phyloP scores from a whole-genome alignment of 2,888 invertebrate species.

The Agrochola lota region DNA sequence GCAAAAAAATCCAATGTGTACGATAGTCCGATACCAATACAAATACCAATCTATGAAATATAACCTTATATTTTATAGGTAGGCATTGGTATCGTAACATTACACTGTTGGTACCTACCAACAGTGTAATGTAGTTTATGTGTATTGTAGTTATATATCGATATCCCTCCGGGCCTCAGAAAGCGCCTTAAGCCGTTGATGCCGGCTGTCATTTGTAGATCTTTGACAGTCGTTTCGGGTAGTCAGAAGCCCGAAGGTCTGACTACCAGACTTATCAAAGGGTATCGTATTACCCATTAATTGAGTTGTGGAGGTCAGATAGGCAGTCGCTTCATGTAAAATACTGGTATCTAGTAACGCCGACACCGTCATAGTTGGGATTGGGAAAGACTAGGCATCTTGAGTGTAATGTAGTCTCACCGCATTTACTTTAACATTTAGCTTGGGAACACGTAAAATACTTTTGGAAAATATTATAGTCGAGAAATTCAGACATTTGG shows the following conservation, averaged over 20 bases:
- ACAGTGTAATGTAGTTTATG: background rate
- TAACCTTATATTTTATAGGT: background rate
- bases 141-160: background rate
- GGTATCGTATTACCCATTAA: background rate
- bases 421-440: background rate
- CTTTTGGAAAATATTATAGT: constrained; percentile 3
- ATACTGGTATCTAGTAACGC: background rate
- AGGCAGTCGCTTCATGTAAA: background rate
- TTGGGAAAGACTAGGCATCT: background rate
- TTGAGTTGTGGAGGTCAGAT: background rate
- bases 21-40: background rate
- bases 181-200: background rate
- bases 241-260: background rate
- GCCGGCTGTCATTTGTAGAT: background rate
- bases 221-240: background rate
- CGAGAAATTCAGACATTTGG: constrained; percentile 14
- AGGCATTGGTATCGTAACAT: too few species aligned
- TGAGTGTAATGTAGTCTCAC: background rate
- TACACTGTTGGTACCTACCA: background rate
- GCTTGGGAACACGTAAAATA: constrained; percentile 21
- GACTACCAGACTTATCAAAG: background rate
- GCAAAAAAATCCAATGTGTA: constrained; percentile 19
- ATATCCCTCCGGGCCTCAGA: background rate
- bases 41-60: background rate
- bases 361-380: background rate